Evolutionary conservation across 2,888 invertebrate species (phyloP).

Genomic region (Steinernema hermaphroditum): DNA sequence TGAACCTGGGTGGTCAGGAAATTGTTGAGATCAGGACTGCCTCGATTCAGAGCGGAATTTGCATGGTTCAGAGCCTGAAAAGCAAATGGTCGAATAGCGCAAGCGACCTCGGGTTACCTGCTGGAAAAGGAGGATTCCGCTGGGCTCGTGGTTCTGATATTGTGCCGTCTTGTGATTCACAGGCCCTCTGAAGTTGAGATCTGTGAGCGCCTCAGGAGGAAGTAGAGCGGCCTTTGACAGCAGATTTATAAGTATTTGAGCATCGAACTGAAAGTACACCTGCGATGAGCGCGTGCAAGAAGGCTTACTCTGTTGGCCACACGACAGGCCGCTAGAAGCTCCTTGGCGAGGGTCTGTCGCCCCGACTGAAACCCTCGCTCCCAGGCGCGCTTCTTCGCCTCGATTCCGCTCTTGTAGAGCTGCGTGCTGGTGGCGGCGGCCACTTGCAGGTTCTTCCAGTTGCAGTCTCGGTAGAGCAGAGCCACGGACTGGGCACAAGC

Average conservation of each 20-base stretch:
- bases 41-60: constrained; percentile 20
- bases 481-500: constrained; percentile 46
- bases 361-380: constrained; percentile 57
- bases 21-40: constrained; percentile 47
- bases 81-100: too few relatives aligned
- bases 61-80: not conserved
- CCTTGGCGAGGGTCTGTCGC: constrained; percentile 56
- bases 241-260: not conserved
- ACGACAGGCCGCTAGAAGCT: constrained; percentile 39
- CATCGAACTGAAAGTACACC: constrained; percentile 17
- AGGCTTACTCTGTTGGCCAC: constrained; percentile 32
- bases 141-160: constrained; percentile 11
- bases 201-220: constrained; percentile 13
- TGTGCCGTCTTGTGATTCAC: not conserved
- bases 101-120: constrained; percentile 48
- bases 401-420: constrained; percentile 57
- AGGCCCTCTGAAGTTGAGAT: not conserved
- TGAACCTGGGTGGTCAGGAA: constrained; percentile 53
- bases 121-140: constrained; percentile 57
- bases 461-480: constrained; percentile 52
- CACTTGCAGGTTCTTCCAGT: constrained; percentile 55
- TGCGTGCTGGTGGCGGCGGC: constrained; percentile 62
- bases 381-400: constrained; percentile 51
- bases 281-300: not conserved
- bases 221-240: constrained; percentile 15